Conservation (phyloP, 2,888 invertebrate species). For the Rhamnusium bicolor region DNA sequence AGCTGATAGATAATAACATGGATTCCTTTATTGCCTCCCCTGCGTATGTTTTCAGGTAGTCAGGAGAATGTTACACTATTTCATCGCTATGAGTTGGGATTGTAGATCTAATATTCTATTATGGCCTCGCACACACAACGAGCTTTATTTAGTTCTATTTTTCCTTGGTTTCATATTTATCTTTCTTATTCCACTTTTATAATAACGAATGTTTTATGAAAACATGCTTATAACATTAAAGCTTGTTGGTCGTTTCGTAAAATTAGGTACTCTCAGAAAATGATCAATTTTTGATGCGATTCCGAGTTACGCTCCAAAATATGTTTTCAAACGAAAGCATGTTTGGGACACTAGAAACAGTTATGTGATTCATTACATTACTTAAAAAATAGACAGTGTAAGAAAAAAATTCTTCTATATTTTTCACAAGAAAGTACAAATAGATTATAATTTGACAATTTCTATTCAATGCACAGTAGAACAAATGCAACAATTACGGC, state of each 20-base stretch:
- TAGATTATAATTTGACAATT: too few species aligned
- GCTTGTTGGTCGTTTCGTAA: background rate
- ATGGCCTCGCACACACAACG: slow-evolving; percentile 8
- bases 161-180: background rate
- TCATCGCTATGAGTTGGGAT: slow-evolving; percentile 1
- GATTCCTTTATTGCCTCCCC: slow-evolving; percentile 38
- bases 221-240: background rate
- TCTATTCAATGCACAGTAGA: too few species aligned
- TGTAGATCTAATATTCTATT: slow-evolving; percentile 28
- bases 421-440: too few species aligned
- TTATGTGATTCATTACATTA: too few species aligned
- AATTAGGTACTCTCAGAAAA: too few species aligned
- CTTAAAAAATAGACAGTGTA: too few species aligned
- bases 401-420: too few species aligned
- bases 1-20: slow-evolving; percentile 55
- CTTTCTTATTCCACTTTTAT: background rate
- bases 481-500: too few species aligned
- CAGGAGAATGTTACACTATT: slow-evolving; percentile 13
- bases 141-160: slow-evolving; percentile 16
- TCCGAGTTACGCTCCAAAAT: too few species aligned
- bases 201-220: background rate
- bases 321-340: too few species aligned
- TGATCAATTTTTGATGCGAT: too few species aligned
- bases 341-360: too few species aligned
- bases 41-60: slow-evolving; percentile 27